Conservation (phyloP, 2,797 vertebrate species). For the Gallinago nigripennis region DNA sequence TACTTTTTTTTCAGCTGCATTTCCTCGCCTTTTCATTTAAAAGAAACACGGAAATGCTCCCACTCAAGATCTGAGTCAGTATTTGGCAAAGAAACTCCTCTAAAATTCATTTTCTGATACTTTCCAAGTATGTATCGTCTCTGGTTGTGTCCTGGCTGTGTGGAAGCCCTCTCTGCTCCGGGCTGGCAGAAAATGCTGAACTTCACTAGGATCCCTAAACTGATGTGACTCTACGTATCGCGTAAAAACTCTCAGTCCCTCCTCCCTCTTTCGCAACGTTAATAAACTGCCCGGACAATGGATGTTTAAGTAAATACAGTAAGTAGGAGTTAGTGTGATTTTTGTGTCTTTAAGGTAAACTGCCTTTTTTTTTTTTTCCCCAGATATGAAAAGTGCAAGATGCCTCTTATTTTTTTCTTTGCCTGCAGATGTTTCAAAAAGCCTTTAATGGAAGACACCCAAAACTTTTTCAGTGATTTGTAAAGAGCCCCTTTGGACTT, state of each 20-base stretch:
- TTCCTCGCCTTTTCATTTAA: not conserved
- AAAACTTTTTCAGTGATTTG: not conserved
- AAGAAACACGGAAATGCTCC: slow-evolving; percentile 3
- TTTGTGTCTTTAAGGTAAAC: not conserved
- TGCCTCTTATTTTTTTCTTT: not conserved
- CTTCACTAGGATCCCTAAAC: not conserved
- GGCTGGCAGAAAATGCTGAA: not conserved
- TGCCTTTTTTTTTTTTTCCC: not conserved
- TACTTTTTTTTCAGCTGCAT: not conserved
- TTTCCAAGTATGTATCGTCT: slow-evolving; percentile 21
- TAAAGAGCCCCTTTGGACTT: slow-evolving; percentile 25
- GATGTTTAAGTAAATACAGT: not conserved
- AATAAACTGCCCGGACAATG: not conserved
- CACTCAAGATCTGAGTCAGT: slow-evolving; percentile 26
- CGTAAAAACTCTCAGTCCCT: not conserved
- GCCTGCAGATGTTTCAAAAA: slow-evolving; percentile 39
- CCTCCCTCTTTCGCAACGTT: not conserved
- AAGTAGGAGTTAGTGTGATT: not conserved
- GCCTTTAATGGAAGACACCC: not conserved
- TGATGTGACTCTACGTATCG: not conserved
- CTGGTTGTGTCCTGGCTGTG: not conserved
- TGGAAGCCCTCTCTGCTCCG: not conserved
- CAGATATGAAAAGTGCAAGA: not conserved
- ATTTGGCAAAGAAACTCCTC: not conserved
- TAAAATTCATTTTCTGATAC: not conserved